These are phyloP conservation scores for Criorhina ranunculi DNA, from an alignment of 2,888 invertebrate genomes.

Conservation along the genomic window DNA sequence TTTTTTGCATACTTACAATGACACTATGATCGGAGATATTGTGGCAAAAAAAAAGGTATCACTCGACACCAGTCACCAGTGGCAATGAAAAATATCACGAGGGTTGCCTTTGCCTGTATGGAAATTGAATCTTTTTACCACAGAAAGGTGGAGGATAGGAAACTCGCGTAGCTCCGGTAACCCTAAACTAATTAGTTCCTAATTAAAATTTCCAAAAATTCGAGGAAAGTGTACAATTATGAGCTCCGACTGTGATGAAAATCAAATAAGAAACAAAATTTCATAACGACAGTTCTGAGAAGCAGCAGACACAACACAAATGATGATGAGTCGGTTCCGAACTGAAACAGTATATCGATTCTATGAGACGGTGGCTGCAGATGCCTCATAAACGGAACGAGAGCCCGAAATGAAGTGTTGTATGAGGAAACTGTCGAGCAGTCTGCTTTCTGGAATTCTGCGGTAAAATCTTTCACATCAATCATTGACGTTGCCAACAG, in stretches of 20 bases:
- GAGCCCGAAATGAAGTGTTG: neutral
- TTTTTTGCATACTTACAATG: constrained; percentile 2
- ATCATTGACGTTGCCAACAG: constrained; percentile 1
- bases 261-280: neutral
- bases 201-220: constrained; percentile 18
- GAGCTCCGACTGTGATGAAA: neutral
- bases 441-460: constrained; percentile 8
- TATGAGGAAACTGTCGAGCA: neutral
- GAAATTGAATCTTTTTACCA: constrained; percentile 2
- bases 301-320: neutral
- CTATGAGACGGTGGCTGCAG: neutral
- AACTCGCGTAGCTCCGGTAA: neutral
- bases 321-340: neutral
- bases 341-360: neutral
- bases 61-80: neutral
- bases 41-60: constrained; percentile 1
- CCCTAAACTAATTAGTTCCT: constrained; percentile 25
- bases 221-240: neutral
- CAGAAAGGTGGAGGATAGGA: neutral
- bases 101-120: neutral
- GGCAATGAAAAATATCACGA: neutral
- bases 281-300: constrained; percentile 1
- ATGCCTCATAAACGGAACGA: too few relatives aligned
- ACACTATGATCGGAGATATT: neutral
- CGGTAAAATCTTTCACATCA: neutral